phyloP scores from a whole-genome alignment of 2,888 invertebrate genomes.

The Drosophila mettleri region DNA sequence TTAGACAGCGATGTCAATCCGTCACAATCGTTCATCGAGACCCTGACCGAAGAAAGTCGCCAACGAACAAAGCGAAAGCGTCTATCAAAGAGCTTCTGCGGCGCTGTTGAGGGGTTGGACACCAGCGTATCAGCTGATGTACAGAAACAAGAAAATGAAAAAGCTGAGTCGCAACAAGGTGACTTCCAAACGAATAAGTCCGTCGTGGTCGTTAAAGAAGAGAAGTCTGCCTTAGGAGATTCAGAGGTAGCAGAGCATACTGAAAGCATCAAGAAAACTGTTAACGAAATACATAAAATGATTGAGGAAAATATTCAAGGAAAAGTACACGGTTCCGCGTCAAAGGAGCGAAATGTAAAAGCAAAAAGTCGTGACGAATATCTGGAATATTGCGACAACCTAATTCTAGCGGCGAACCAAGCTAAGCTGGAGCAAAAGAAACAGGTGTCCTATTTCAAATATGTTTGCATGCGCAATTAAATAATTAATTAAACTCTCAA shows the following conservation, averaged over 20 bases:
- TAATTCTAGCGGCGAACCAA: slow-evolving; percentile 76
- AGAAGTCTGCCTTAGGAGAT: background rate
- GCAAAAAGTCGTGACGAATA: slow-evolving; percentile 42
- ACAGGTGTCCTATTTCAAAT: slow-evolving; percentile 55
- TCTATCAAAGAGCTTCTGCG: slow-evolving; percentile 78
- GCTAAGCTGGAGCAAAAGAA: slow-evolving; percentile 74
- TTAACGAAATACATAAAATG: background rate
- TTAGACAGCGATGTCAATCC: slow-evolving; percentile 58
- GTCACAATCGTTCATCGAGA: slow-evolving; percentile 81
- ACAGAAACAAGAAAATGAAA: slow-evolving; percentile 28
- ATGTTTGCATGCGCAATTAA: background rate
- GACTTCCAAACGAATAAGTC: background rate
- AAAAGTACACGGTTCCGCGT: background rate
- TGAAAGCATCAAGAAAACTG: background rate
- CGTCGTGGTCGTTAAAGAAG: background rate
- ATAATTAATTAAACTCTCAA: background rate
- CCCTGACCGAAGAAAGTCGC: slow-evolving; percentile 48
- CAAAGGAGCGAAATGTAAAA: background rate
- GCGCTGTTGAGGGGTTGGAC: slow-evolving; percentile 37
- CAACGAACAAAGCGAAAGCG: slow-evolving; percentile 64
- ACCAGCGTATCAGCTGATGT: slow-evolving; percentile 21
- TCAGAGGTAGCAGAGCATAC: background rate
- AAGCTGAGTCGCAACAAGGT: background rate
- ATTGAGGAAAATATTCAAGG: background rate
- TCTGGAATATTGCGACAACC: slow-evolving; percentile 72